These are phyloP conservation scores for Nycticryphes semicollaris DNA, from an alignment of 2,113 vertebrate genomes.

Conservation along the genomic window DNA sequence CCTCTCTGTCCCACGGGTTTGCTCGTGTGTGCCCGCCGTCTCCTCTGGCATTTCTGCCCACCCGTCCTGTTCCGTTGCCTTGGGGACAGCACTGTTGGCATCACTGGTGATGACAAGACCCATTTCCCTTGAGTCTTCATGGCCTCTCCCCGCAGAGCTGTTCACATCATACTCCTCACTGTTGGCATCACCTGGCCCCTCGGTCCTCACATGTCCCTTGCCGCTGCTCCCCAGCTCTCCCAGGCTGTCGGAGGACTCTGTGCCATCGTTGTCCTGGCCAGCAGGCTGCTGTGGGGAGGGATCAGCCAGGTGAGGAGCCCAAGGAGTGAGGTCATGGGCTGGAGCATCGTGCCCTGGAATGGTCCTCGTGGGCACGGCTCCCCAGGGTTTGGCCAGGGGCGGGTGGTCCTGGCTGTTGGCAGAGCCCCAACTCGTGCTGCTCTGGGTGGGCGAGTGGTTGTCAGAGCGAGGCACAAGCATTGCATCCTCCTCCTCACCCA, in stretches of 20 bases:
- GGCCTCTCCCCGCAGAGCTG: accelerated
- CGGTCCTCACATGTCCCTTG: accelerated
- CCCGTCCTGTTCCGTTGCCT: not conserved
- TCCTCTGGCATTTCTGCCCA: not conserved
- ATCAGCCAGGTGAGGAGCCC: accelerated
- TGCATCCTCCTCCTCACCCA: not conserved
- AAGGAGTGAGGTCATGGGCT: accelerated
- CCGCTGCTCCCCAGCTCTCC: not conserved
- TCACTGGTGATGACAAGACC: not conserved
- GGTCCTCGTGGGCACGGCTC: not conserved
- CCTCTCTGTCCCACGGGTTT: not conserved
- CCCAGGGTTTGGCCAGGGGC: accelerated
- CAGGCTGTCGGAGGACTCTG: accelerated
- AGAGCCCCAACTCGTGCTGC: accelerated
- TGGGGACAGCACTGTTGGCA: accelerated
- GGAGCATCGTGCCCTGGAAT: not conserved
- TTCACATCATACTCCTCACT: accelerated
- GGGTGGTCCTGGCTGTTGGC: not conserved
- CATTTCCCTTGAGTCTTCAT: accelerated
- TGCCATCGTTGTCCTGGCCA: accelerated
- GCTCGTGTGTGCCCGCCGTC: accelerated
- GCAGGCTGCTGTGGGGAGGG: accelerated
- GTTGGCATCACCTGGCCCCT: accelerated
- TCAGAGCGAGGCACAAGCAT: not conserved
- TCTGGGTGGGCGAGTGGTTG: constrained; percentile 49